Evolutionary conservation across 1,140 invertebrate genomes (phyloP).

Genomic region (Ptiloglossa arizonensis): DNA sequence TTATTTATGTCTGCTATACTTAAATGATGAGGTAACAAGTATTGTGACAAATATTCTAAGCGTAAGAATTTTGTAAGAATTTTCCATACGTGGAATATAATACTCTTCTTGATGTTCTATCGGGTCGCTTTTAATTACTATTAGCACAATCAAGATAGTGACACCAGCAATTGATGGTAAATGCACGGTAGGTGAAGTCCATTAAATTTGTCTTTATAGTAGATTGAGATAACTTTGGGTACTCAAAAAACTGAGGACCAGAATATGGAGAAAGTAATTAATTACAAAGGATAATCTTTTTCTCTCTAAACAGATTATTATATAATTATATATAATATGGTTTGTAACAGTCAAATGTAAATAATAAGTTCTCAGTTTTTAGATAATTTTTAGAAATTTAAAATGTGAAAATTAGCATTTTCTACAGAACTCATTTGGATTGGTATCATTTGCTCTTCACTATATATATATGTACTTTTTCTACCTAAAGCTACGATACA

Average conservation of each 20-base stretch:
- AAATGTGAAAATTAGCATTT: too few relatives aligned
- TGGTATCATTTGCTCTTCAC: too few relatives aligned
- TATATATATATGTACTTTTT: too few relatives aligned
- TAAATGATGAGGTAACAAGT: too few relatives aligned
- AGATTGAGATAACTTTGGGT: slow-evolving; percentile 1
- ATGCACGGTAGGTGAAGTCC: slow-evolving; percentile 16
- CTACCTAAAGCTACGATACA: too few relatives aligned
- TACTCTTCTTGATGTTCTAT: slow-evolving; percentile 10
- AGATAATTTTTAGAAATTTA: too few relatives aligned
- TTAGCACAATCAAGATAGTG: slow-evolving; percentile 43
- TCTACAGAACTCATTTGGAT: too few relatives aligned
- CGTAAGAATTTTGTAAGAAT: not conserved
- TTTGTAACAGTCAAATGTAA: not conserved
- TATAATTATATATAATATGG: not conserved
- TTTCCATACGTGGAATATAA: not conserved
- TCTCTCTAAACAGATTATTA: not conserved
- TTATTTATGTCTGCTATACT: too few relatives aligned
- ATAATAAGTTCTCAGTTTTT: too few relatives aligned
- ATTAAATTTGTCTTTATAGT: slow-evolving; percentile 37
- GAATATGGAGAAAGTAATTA: not conserved
- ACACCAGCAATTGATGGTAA: slow-evolving; percentile 39
- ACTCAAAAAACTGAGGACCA: too few relatives aligned
- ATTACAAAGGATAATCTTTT: not conserved
- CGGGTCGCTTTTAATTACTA: slow-evolving; percentile 37
- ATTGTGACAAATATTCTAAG: too few relatives aligned